Evolutionary conservation across 2,888 invertebrate genomes (phyloP).

Genomic region (Papilio protenor): DNA sequence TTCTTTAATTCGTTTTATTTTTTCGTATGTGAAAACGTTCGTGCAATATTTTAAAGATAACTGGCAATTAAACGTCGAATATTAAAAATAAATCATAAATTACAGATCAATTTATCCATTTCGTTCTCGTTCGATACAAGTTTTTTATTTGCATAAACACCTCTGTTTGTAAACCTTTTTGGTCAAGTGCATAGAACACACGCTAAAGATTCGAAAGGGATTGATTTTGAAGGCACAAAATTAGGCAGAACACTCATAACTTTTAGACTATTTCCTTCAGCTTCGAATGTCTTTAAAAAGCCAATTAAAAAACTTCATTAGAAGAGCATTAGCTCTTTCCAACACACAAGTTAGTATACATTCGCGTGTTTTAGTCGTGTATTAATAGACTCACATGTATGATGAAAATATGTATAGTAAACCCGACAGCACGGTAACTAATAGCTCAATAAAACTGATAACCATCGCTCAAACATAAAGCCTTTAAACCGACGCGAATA

Average conservation of each 20-base stretch:
- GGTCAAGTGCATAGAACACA: not conserved
- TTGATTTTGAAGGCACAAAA: no score
- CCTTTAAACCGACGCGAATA: slow-evolving; percentile 63
- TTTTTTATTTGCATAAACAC: slow-evolving; percentile 18
- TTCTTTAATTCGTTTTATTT: slow-evolving; percentile 18
- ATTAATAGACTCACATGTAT: not conserved
- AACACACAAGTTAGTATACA: no score
- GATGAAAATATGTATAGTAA: slow-evolving; percentile 65
- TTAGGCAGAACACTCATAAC: no score
- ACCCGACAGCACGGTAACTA: slow-evolving; percentile 74
- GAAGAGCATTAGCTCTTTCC: no score
- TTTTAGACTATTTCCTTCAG: no score
- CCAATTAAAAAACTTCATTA: no score
- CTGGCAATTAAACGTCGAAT: slow-evolving; percentile 49
- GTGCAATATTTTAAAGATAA: slow-evolving; percentile 34
- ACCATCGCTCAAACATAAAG: slow-evolving; percentile 65
- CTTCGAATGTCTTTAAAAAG: no score
- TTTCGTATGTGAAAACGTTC: slow-evolving; percentile 19
- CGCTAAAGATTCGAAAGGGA: not conserved
- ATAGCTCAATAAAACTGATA: slow-evolving; percentile 82
- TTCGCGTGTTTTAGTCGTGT: not conserved
- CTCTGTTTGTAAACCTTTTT: not conserved
- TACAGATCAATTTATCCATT: not conserved
- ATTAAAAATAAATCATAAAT: slow-evolving; percentile 46
- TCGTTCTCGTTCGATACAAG: slow-evolving; percentile 40